Percentiles rank a stretch among this genome's conserved stretches.
These are phyloP conservation scores for Polydrusus pterygomalis DNA, from an alignment of 2,888 invertebrate genomes.

Conservation along the genomic window DNA sequence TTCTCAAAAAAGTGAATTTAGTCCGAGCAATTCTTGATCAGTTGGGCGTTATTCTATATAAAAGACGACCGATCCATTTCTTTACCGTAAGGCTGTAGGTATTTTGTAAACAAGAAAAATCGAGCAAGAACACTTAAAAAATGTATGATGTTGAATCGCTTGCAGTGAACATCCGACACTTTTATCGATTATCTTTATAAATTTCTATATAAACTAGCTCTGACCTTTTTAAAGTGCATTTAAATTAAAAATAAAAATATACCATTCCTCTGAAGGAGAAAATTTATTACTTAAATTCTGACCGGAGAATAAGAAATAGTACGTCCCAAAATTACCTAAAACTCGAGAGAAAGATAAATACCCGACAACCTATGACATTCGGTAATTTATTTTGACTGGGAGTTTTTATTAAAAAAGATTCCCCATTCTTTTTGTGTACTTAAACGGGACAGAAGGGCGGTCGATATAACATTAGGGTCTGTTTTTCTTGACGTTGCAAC, in stretches of 20 bases:
- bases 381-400: constrained; percentile 40
- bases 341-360: constrained; percentile 39
- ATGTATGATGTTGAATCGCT: no score
- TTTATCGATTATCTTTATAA: no score
- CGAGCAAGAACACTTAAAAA: no score
- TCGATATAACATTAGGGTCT: constrained; percentile 38
- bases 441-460: constrained; percentile 30
- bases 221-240: neutral
- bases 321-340: constrained; percentile 38
- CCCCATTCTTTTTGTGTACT: constrained; percentile 36
- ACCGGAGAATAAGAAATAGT: constrained; percentile 21
- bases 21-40: no score
- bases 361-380: constrained; percentile 32
- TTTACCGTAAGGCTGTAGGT: no score
- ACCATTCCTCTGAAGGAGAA: neutral
- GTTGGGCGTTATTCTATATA: no score
- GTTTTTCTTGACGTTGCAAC: constrained; percentile 25
- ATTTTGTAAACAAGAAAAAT: no score
- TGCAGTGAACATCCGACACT: no score
- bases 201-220: no score
- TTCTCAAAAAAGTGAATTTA: no score
- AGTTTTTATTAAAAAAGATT: constrained; percentile 40
- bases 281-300: constrained; percentile 27
- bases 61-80: no score
- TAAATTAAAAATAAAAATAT: constrained; percentile 7